Evolutionary conservation across 1,140 invertebrate genomes (phyloP).

Genomic region (Palaemon carinicauda): DNA sequence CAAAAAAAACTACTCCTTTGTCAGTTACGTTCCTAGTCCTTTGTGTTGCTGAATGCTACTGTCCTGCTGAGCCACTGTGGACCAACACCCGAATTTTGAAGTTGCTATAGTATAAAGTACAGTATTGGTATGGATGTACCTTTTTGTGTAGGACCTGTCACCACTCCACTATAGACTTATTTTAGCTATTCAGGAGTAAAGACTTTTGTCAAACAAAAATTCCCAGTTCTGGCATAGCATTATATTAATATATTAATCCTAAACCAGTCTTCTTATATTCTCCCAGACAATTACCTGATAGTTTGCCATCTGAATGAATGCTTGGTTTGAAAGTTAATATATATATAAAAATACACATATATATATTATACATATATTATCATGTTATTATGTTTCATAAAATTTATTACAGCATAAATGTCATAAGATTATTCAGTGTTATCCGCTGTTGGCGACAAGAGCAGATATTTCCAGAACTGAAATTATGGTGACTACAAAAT

Average conservation of each 20-base stretch:
- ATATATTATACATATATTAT: conserved; percentile 41
- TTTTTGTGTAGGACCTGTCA: conserved; percentile 38
- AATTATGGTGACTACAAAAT: conserved; percentile 4
- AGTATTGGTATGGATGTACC: conserved; percentile 44
- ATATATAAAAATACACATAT: conserved; percentile 35
- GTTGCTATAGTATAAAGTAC: not conserved
- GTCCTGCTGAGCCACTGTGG: conserved; percentile 46
- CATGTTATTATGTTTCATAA: conserved; percentile 40
- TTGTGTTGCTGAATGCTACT: conserved; percentile 50
- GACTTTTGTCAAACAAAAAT: not conserved
- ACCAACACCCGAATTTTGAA: conserved; percentile 50
- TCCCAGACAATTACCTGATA: conserved; percentile 42
- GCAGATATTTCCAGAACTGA: not conserved
- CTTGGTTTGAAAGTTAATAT: conserved; percentile 15
- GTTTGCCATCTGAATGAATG: conserved; percentile 38
- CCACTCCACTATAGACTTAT: conserved; percentile 10
- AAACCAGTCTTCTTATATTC: not conserved
- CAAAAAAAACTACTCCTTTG: too few species aligned
- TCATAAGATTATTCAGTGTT: not conserved
- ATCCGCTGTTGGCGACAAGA: conserved; percentile 7
- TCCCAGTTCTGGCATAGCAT: not conserved
- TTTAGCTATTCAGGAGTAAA: conserved; percentile 12
- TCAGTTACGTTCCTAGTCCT: conserved; percentile 52
- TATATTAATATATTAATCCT: too few species aligned
- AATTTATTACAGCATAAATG: conserved; percentile 32